Evolutionary conservation across 2,113 vertebrate genomes (phyloP), one percentile per base, ranked within the genome.

Genomic region (Rhipidura dahli): DNA sequence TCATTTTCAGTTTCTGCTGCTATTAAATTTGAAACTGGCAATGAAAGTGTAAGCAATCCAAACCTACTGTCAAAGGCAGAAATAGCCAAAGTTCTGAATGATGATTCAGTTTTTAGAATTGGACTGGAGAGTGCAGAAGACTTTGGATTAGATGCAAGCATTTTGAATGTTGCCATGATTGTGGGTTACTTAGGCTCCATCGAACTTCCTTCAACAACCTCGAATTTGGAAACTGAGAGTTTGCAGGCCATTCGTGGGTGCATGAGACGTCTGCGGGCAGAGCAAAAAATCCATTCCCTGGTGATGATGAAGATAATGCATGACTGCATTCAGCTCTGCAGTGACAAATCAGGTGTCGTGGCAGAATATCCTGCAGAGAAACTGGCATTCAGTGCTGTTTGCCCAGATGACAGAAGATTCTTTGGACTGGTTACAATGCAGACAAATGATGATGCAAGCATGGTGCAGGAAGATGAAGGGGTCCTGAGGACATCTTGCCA

Each of bases 401-500:
- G 99, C 77, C 99, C 99, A 0, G 99, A 99, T 4, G 99, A 99
- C 53, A 98, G 99, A 9, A 97, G 99, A 13, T 99, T 99, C 96
- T 99, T 99, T 7, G 99, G 99, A 23, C 97, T 99, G 28, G 99
- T 99, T 88, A 99, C 99, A 15, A 99, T 99, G 99, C 99, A 99
- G 95, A 98, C 98, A 39, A 96, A 97, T 2, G 99, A 99, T 2
- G 99, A 98, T 24, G 97, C 98, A 13, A 95, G 94, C 80, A 97
- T 97, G 63, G 98, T 97, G 12, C 97, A 95, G 45, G 99, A 99
- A 26, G 98, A 99, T 7, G 99, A 99, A 70, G 98, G 98, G 1
- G 61, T 97, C 75, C 87, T 99, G 95, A 98, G 99, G 92, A 99
- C 99, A 4, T 99, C 99, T 60, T 99, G 99, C 89, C 99, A 99